Base-by-base conservation (phyloP, 2,797 vertebrate genomes). In the Sebastes taczanowskii region DNA sequence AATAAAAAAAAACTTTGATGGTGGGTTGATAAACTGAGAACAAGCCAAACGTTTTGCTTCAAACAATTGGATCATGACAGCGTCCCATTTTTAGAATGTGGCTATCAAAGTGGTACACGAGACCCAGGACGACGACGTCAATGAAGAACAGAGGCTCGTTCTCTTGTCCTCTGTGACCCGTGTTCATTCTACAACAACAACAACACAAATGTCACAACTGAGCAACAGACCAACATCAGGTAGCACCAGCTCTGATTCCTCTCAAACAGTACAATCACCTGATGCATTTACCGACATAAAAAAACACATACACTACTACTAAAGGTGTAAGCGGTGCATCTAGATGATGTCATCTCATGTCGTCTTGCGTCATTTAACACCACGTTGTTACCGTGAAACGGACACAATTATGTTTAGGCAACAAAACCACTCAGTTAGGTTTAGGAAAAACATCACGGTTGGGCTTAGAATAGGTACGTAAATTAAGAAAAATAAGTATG, bases 321-420 rank as follows among this genome's bases (percentile, higher is more conserved):
- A 25, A 0, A 14, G 22, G 11, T 73, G 10, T 53, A 22, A 27
- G 56, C 30, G 56, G 22, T 70, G 49, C 6, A 53, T 66, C n/a
- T 53, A n/a, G 13, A 58, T n/a, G 30, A 18, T 1, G 16, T 20
- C 0, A 7, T 20, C 0, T 49, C 38, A 46, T 46, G 42, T 46
- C 3, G 16, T 18, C 16, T 46, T 0, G 16, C 0, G 0, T 49
- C 46, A 49, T n/a, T 52, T 52, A 52, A 52, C 4, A 52, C 20
- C 20, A 20, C 3, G 1, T 18, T 6, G 14, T 46, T 18, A 46
- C 42, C 1, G 6, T 46, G 6, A 46, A 46, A 46, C 42, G 7
- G 42, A 7, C 42, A 46, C 42, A 46, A 46, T 46, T 46, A 38
- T 1, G 34, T 46, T 46, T 46, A 46, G 16, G 16, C 42, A 46